These are phyloP conservation scores for Pseudonaja textilis DNA, from an alignment of 2,113 vertebrate species.

Conservation along the genomic window DNA sequence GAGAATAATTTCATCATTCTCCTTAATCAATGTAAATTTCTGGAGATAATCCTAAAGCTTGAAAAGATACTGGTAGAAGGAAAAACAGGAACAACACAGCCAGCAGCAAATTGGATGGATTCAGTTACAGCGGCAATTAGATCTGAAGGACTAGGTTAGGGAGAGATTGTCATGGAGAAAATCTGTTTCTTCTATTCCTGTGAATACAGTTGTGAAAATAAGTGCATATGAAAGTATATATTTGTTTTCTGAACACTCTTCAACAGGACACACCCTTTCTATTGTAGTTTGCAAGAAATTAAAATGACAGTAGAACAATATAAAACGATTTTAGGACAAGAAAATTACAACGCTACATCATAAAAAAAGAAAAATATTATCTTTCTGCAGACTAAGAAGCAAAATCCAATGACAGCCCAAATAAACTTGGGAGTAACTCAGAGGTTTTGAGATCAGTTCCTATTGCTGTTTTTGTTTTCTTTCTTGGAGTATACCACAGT, in stretches of 20 bases:
- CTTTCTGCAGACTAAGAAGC: background rate
- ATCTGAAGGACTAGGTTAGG: background rate
- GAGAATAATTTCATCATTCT: background rate
- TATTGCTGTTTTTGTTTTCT: background rate
- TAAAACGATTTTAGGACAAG: background rate
- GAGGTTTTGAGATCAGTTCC: background rate
- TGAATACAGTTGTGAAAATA: background rate
- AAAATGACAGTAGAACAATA: background rate
- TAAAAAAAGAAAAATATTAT: background rate
- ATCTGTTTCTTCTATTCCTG: background rate
- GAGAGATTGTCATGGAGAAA: background rate
- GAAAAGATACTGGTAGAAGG: background rate
- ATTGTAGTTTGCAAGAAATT: background rate
- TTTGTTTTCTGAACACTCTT: background rate
- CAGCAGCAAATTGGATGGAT: background rate
- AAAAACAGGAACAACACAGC: background rate
- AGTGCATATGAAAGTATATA: background rate
- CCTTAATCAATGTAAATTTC: background rate
- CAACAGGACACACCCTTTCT: background rate
- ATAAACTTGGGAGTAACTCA: background rate
- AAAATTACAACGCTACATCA: background rate
- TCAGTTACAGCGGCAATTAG: background rate
- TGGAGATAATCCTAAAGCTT: background rate
- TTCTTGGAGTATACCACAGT: conserved; percentile 24
- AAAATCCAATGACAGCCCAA: background rate